Base-by-base conservation (phyloP, 1,140 invertebrate genomes). In the Asobara japonica region DNA sequence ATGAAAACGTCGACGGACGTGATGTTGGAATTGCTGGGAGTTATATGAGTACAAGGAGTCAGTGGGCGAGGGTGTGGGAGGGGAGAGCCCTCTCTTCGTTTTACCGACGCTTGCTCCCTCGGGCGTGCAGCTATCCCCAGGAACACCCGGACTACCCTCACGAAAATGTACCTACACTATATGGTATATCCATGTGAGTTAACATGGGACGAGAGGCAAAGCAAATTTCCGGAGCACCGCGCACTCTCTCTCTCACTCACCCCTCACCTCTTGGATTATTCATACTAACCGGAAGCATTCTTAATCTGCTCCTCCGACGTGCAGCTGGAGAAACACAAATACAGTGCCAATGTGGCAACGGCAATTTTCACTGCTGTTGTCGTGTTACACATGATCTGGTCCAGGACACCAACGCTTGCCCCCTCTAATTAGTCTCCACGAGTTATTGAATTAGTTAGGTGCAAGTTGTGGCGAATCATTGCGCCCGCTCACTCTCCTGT, bases 311-410 rank as follows among this genome's bases (percentile, higher is more conserved):
- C 81, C 66, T 84, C 79, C 71, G 77, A 65, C 45, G 66, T 48
- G 38, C 65, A 30, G 65, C 38, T 48, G 65, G 29, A 65, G 22
- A 30, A 72, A 48, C 70, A 66, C 11, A 4, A 25, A 77, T 76
- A 80, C 70, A 81, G 76, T 72, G 79, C 78, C 76, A 75, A 81
- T 61, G 80, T 74, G 65, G 81, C 77, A 64, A 86, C n/a, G 41
- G 60, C 74, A 64, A 85, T 77, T 78, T 80, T 78, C 79, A 82
- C 81, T 65, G 51, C 41, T 56, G 76, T 83, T 78, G 79, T 83
- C 76, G 25, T 62, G 77, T 82, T 79, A 79, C 83, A 77, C 83
- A 84, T 85, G 80, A 83, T 84, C 82, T 84, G 82, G 76, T 79
- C 76, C 75, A 56, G 20, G 18, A 27, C 8, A n/a, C 16, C 27